phyloP scores from a whole-genome alignment of 2,797 vertebrate species.

The Enteromius paludinosus region DNA sequence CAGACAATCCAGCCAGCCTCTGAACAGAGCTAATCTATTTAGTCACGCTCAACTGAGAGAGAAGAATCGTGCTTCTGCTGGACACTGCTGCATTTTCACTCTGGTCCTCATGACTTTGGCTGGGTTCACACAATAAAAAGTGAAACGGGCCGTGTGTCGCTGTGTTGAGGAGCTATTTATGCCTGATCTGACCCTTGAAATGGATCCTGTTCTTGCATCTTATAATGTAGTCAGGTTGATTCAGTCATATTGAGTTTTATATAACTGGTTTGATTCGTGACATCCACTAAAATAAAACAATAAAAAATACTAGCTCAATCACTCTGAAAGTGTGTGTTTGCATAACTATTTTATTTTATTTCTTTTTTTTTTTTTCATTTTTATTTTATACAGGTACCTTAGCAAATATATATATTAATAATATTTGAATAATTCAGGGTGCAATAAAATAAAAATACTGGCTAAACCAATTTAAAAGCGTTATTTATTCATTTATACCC shows the following conservation, averaged over 20 bases:
- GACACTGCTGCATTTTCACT: background rate
- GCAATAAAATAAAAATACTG: too few species aligned
- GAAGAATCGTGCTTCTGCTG: constrained; percentile 20
- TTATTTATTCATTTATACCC: too few species aligned
- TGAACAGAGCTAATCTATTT: constrained; percentile 27
- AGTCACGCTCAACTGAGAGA: constrained; percentile 22
- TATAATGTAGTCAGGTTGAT: background rate
- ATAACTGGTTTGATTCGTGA: background rate
- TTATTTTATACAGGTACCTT: background rate
- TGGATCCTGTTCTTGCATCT: background rate
- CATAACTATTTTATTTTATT: too few species aligned
- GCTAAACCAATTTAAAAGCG: too few species aligned
- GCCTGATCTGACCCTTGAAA: background rate
- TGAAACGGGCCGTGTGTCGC: background rate
- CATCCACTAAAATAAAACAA: background rate
- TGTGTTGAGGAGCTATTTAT: background rate
- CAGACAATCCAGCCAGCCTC: background rate
- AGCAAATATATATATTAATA: too few species aligned
- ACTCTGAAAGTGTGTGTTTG: background rate
- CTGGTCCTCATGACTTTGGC: background rate
- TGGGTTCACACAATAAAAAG: background rate
- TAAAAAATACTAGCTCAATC: background rate
- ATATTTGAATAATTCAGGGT: too few species aligned
- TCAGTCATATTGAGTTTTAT: background rate
- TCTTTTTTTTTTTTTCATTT: background rate